Base-by-base conservation (phyloP, 2,888 invertebrate species). In the Hypomecis punctinalis region DNA sequence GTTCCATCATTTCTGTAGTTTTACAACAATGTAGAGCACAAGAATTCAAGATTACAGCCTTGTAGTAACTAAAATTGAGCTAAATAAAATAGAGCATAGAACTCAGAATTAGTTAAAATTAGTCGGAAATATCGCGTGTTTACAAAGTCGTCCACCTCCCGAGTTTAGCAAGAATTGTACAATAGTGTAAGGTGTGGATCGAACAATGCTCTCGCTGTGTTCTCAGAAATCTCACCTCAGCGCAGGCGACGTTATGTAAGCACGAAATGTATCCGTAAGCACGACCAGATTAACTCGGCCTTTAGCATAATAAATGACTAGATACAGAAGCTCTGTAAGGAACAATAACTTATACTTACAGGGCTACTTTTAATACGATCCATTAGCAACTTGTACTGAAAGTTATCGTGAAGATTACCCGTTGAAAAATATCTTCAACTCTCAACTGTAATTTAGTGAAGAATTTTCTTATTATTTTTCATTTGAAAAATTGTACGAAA, bases 131-230 rank as follows among this genome's bases (percentile, higher is more conserved):
- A 51, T 59, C 53, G 59, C n/a, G 36, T 64, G 66, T 65, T 64
- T 68, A 51, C 56, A 13, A 48, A 61, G 33, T 45, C 57, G 54
- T 66, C 46, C 56, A 65, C 56, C 55, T 63, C 58, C 52, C 36
- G 9, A 46, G 55, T 67, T 68, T 70, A 57, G 63, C 65, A 69
- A 69, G 67, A 72, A 69, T 60, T 61, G 63, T 65, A 69, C 66
- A 68, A 67, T 67, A 63, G 58, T 11, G 45, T 45, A 42, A 60
- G 55, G 63, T 55, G 60, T 51, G 51, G 42, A 61, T 49, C 39
- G 62, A 72, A 68, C 67, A 72, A 70, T 68, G 69, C 66, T 68
- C 63, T 68, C 57, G 36, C 66, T 64, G 45, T 53, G 57, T 72
- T 72, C 70, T 66, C 42, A 62, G 72, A 63, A 68, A 70, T 57